Evolutionary conservation across 1,140 invertebrate genomes (phyloP).

Genomic region (Teleogryllus occipitalis): DNA sequence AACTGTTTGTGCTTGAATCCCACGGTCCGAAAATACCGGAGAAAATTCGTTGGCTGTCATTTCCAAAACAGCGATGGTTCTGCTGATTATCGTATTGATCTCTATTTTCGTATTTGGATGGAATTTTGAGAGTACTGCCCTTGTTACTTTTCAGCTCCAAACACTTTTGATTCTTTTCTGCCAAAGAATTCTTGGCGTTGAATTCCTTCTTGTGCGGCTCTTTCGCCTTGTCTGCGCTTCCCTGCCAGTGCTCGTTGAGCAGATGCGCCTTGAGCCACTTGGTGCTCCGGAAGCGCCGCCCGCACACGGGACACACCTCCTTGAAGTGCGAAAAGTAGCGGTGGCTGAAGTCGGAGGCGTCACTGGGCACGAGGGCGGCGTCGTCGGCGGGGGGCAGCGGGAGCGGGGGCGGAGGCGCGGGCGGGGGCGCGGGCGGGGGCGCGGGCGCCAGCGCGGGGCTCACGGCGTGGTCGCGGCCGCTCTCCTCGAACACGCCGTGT

Average conservation of each 20-base stretch:
- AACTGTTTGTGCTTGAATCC: slow-evolving; percentile 49
- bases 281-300: slow-evolving; percentile 75
- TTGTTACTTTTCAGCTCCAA: background rate
- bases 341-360: slow-evolving; percentile 48
- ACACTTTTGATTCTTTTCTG: too few relatives aligned
- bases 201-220: slow-evolving; percentile 39
- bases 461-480: background rate
- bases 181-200: background rate
- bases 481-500: slow-evolving; percentile 81
- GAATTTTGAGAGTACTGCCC: slow-evolving; percentile 43
- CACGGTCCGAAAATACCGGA: slow-evolving; percentile 39
- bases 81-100: background rate
- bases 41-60: slow-evolving; percentile 10
- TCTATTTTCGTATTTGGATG: slow-evolving; percentile 37
- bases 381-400: slow-evolving; percentile 14
- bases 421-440: too few relatives aligned
- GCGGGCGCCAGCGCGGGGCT: slow-evolving; percentile 37
- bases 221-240: slow-evolving; percentile 60
- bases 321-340: slow-evolving; percentile 61
- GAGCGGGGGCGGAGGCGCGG: background rate
- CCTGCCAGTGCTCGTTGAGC: slow-evolving; percentile 72
- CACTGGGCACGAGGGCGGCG: slow-evolving; percentile 41
- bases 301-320: slow-evolving; percentile 79
- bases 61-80: background rate
- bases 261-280: slow-evolving; percentile 87